phyloP scores from a whole-genome alignment of 2,797 vertebrate species.

The Lagocephalus sceleratus region DNA sequence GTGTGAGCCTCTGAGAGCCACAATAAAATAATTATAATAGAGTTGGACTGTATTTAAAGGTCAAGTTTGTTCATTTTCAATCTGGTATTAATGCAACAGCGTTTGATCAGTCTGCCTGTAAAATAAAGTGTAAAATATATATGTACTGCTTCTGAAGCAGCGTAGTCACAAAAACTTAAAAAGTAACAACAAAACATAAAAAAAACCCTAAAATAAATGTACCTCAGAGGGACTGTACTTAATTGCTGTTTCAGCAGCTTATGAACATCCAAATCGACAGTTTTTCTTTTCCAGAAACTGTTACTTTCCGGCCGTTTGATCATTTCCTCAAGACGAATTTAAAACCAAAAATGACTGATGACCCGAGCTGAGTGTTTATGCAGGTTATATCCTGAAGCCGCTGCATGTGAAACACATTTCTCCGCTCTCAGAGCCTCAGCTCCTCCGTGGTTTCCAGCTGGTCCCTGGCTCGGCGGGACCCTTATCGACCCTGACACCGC shows the following conservation, averaged over 20 bases:
- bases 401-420: constrained; percentile 29
- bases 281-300: not conserved
- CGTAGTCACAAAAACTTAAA: not conserved
- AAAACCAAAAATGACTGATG: not conserved
- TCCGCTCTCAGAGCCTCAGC: constrained; percentile 8
- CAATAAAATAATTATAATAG: no score
- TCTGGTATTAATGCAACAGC: no score
- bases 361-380: not conserved
- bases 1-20: no score
- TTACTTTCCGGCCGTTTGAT: not conserved
- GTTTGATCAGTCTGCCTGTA: no score
- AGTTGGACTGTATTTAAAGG: no score
- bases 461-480: constrained; percentile 27
- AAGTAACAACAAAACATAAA: not conserved
- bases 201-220: not conserved
- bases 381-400: constrained; percentile 16
- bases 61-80: no score
- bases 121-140: no score
- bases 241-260: no score
- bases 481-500: constrained; percentile 48
- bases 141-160: no score
- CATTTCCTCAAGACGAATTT: not conserved
- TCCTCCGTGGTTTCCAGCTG: constrained; percentile 46
- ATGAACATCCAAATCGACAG: not conserved
- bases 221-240: no score